Conservation (phyloP, 2,888 invertebrate species). For the Pseudolycoriella hygida region DNA sequence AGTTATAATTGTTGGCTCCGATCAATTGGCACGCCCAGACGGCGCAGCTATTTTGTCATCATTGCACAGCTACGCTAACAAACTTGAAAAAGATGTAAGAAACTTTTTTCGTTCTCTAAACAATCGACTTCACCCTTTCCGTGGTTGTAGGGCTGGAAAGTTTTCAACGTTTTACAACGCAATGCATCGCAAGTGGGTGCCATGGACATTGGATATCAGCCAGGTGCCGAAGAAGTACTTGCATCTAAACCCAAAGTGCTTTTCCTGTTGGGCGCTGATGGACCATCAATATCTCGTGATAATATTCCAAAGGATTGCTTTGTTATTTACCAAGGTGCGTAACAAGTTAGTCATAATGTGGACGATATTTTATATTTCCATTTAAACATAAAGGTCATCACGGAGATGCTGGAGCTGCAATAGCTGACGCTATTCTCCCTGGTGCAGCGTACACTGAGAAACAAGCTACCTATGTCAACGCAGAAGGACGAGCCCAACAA, state of each 20-base stretch:
- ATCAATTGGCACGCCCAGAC: constrained; percentile 59
- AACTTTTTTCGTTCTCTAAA: no score
- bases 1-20: constrained; percentile 82
- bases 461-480: constrained; percentile 92
- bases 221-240: constrained; percentile 40
- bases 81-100: constrained; percentile 35
- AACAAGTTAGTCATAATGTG: not conserved
- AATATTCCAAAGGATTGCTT: constrained; percentile 66
- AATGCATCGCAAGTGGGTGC: constrained; percentile 90
- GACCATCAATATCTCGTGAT: constrained; percentile 53
- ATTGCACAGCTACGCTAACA: constrained; percentile 51
- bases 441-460: constrained; percentile 99
- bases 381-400: constrained; percentile 58
- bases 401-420: constrained; percentile 82
- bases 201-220: constrained; percentile 81
- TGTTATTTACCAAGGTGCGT: constrained; percentile 67
- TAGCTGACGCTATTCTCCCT: constrained; percentile 86
- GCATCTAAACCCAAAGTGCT: constrained; percentile 61
- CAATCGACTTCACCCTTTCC: not conserved
- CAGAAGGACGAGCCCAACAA: constrained; percentile 91
- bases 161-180: constrained; percentile 86
- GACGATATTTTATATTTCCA: not conserved
- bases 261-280: constrained; percentile 89
- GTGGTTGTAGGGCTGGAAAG: constrained; percentile 46
- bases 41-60: constrained; percentile 59